phyloP scores from a whole-genome alignment of 2,797 vertebrate species.

The Anguilla pacifica region DNA sequence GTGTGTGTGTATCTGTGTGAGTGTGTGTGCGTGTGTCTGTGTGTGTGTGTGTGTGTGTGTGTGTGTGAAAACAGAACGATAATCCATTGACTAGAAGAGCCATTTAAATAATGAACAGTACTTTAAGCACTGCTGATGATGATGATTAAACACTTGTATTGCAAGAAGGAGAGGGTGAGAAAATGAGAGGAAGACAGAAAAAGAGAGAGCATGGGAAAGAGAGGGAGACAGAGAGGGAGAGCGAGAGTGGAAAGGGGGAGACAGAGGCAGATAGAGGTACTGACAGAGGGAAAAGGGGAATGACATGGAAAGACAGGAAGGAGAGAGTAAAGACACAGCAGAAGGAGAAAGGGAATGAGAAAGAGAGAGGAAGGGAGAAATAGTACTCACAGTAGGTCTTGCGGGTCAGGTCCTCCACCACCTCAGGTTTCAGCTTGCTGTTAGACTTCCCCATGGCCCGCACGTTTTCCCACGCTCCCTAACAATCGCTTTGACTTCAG shows the following conservation, averaged over 20 bases:
- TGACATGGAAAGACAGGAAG: conserved; percentile 45
- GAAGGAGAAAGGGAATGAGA: background rate
- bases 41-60: too few relatives aligned
- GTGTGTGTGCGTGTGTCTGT: too few relatives aligned
- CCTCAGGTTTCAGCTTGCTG: conserved; percentile 96
- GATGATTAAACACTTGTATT: too few relatives aligned
- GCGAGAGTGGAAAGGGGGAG: background rate
- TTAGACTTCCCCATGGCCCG: conserved; percentile 93
- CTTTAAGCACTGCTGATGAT: too few relatives aligned
- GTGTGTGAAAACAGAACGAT: background rate
- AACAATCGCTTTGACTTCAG: background rate
- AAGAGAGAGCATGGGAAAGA: background rate
- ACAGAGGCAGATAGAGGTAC: background rate
- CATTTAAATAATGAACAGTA: too few relatives aligned
- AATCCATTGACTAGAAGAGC: background rate
- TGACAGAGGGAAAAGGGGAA: background rate
- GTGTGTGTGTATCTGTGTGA: too few relatives aligned
- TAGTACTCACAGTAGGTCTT: conserved; percentile 95
- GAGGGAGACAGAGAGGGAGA: background rate
- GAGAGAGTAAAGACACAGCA: too few relatives aligned
- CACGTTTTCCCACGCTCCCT: too few relatives aligned
- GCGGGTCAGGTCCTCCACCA: conserved; percentile 93
- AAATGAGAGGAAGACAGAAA: background rate
- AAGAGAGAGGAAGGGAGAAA: background rate
- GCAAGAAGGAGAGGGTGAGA: background rate